Base-by-base conservation (phyloP, 2,888 invertebrate genomes). In the Abrostola tripartita region DNA sequence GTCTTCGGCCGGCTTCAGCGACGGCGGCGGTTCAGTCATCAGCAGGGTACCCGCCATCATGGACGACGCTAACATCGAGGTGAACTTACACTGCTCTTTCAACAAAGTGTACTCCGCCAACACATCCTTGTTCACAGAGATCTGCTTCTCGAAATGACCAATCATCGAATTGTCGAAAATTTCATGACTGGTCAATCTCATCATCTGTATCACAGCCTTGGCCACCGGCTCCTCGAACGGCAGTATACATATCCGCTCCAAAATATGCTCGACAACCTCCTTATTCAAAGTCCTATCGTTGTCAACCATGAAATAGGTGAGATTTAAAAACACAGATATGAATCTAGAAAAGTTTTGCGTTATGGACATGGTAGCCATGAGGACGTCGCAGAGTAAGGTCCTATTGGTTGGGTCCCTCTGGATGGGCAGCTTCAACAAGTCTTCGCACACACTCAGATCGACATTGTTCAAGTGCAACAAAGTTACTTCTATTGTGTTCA, bases 281-380 rank as follows among this genome's bases (percentile, higher is more conserved):
- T 85, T 65, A 24, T 72, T 67, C 11, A 93, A 88, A 2, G 63
- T 73, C 53, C 85, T 77, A 4, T 71, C 76, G 24, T 80, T 78
- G 0, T 68, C 38, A 2, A 83, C 82, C 67, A 92, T 86, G 50
- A 90, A 89, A 8, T 83, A 63, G 0, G 88, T 86, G 8, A 94
- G 75, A 59, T 85, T 88, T 6, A 89, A 71, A 69, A 93, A 93
- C 36, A 91, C 86, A 0, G 41, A 40, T 70, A 88, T 91, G 74
- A 93, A 94, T 6, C 92, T 84, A 0, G 89, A 84, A 73, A 94
- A 93, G 74, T 94, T 94, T 54, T 89, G 91, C 2, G 92, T 89
- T 7, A 84, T 74, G 0, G 91, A 89, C 61, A 94, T 85, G 0
- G 82, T 76, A 14, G 81, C 64, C 80, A 94, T 84, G 5, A 90